phyloP scores from a whole-genome alignment of 2,797 vertebrate species.

The Notolabrus celidotus region DNA sequence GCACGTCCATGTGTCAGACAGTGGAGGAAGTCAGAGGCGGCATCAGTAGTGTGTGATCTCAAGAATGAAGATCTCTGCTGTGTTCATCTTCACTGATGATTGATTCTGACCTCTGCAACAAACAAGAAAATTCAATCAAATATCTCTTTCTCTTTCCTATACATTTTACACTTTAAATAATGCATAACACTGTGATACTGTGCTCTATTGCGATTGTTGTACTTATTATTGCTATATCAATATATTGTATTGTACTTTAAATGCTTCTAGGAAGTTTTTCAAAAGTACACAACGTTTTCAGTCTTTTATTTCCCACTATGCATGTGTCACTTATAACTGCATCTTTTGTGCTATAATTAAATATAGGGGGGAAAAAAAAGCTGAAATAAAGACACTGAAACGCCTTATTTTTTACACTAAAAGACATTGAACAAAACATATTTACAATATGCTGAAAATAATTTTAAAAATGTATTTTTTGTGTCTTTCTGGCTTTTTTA shows the following conservation, averaged over 20 bases:
- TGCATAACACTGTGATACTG: slow-evolving; percentile 1
- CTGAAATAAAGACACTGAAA: no score
- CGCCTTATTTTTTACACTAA: no score
- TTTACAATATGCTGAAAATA: no score
- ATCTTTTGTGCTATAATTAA: no score
- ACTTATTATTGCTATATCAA: background rate
- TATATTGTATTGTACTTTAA: background rate
- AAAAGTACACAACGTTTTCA: background rate
- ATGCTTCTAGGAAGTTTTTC: background rate
- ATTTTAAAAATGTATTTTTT: no score
- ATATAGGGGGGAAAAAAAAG: no score
- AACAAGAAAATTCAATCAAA: slow-evolving; percentile 16
- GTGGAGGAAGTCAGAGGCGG: slow-evolving; percentile 35
- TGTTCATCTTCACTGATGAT: slow-evolving; percentile 9
- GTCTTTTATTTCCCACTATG: no score
- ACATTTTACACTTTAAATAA: slow-evolving; percentile 4
- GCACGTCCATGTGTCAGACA: background rate
- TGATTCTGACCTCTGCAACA: slow-evolving; percentile 17
- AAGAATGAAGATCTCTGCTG: slow-evolving; percentile 1
- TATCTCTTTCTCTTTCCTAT: background rate
- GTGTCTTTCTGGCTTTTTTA: no score
- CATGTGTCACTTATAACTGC: no score
- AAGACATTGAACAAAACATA: no score
- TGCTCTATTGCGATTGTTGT: background rate
- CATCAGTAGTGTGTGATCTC: slow-evolving; percentile 35